Conservation (phyloP, 2,797 vertebrate genomes). For the Echeneis naucrates region DNA sequence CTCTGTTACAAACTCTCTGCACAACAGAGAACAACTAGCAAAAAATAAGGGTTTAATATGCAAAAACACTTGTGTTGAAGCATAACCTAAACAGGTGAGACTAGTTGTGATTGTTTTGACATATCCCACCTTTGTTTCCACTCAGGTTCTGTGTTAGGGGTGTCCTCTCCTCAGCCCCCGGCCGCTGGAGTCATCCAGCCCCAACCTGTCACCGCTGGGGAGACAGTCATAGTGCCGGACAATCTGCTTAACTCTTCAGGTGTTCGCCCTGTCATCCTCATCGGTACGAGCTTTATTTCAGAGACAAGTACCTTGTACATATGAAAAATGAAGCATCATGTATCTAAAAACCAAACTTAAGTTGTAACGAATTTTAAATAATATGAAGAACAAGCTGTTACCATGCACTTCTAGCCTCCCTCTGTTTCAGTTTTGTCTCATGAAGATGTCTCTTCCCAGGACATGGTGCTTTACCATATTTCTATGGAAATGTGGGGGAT, state of each 20-base stretch:
- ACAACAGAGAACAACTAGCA: background rate
- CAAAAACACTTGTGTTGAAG: background rate
- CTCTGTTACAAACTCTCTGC: constrained; percentile 6
- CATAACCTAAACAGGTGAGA: background rate
- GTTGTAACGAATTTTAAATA: background rate
- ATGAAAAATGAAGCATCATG: too few species aligned
- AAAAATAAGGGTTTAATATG: constrained; percentile 1
- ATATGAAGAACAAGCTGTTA: background rate
- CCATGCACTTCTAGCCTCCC: background rate
- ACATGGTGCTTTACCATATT: constrained; percentile 97
- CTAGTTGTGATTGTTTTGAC: background rate
- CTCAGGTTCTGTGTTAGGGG: constrained; percentile 88
- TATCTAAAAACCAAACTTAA: background rate
- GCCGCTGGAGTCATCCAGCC: constrained; percentile 93
- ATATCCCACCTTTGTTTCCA: background rate
- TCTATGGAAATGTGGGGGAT: constrained; percentile 98
- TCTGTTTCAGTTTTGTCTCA: constrained; percentile 5
- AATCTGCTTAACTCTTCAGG: constrained; percentile 95
- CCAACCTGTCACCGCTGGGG: constrained; percentile 93
- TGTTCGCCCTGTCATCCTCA: constrained; percentile 96
- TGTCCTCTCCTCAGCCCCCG: constrained; percentile 87
- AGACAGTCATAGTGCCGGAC: constrained; percentile 97
- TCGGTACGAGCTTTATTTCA: constrained; percentile 83
- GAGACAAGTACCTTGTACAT: too few species aligned
- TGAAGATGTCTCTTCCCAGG: constrained; percentile 78